These are phyloP conservation scores for Amblyopsis rosae DNA, from an alignment of 2,113 vertebrate species.

Conservation along the genomic window DNA sequence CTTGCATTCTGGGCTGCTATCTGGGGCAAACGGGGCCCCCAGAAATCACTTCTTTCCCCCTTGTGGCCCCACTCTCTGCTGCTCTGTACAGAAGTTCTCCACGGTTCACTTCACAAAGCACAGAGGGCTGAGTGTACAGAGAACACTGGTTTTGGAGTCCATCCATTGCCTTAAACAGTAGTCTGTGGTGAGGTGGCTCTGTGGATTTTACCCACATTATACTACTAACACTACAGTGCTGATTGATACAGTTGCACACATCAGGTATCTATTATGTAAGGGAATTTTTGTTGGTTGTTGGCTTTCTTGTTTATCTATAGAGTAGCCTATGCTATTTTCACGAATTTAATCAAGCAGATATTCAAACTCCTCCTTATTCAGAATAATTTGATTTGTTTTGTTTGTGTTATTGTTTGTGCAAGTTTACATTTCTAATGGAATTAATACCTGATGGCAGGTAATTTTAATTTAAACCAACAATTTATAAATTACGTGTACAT, in stretches of 20 bases:
- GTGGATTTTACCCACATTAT: constrained; percentile 16
- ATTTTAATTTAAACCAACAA: not conserved
- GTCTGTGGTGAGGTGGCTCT: constrained; percentile 24
- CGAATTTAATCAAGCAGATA: no score
- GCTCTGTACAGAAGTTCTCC: constrained; percentile 48
- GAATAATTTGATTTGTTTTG: not conserved
- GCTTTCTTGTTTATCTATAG: not conserved
- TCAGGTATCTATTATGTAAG: constrained; percentile 3
- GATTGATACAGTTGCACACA: constrained; percentile 4
- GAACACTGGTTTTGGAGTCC: constrained; percentile 40
- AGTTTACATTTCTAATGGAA: not conserved
- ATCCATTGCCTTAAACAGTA: constrained; percentile 20
- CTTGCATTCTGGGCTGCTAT: constrained; percentile 35
- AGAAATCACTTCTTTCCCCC: constrained; percentile 43
- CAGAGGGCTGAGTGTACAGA: constrained; percentile 21
- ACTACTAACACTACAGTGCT: constrained; percentile 3
- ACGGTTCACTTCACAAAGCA: constrained; percentile 43
- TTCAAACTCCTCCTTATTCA: not conserved
- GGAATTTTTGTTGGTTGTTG: not conserved
- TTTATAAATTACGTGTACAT: constrained; percentile 27
- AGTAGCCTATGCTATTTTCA: not conserved
- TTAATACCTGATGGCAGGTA: not conserved
- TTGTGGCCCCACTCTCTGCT: constrained; percentile 52
- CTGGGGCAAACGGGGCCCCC: constrained; percentile 9
- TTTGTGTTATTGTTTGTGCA: no score